These are phyloP conservation scores for Ectropis crepuscularia DNA, from an alignment of 2,888 invertebrate species.

Conservation along the genomic window DNA sequence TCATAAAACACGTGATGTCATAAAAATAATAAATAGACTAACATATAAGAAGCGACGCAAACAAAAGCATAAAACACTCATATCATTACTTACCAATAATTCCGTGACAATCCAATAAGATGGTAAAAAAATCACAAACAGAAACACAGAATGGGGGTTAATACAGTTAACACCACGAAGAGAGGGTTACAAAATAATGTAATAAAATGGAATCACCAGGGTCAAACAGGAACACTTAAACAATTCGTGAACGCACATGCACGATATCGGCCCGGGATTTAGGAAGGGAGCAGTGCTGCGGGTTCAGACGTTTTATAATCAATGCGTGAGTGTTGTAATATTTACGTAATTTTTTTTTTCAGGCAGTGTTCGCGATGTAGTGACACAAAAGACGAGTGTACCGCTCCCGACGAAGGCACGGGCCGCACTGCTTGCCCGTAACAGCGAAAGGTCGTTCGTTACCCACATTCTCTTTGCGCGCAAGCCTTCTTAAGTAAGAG, in stretches of 20 bases:
- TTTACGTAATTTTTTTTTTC: constrained; percentile 83
- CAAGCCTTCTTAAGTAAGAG: constrained; percentile 81
- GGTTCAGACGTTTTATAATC: constrained; percentile 74
- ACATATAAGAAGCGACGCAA: constrained; percentile 1
- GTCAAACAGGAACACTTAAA: constrained; percentile 75
- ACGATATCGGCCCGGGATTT: constrained; percentile 52
- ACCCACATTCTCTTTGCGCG: constrained; percentile 85
- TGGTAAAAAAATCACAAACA: constrained; percentile 70
- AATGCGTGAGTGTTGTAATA: constrained; percentile 80
- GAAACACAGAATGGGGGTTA: constrained; percentile 68
- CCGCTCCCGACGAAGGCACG: constrained; percentile 77
- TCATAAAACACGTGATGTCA: no score
- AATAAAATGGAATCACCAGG: constrained; percentile 77
- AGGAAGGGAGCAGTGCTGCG: constrained; percentile 48
- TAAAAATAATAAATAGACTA: no score
- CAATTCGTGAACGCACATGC: constrained; percentile 58
- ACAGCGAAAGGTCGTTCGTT: constrained; percentile 84
- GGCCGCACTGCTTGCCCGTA: constrained; percentile 83
- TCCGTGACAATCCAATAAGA: constrained; percentile 77
- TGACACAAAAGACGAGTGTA: constrained; percentile 53
- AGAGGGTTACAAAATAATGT: constrained; percentile 70
- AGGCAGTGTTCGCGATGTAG: constrained; percentile 69
- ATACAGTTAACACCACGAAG: constrained; percentile 66
- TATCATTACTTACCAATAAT: constrained; percentile 65
- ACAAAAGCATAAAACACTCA: constrained; percentile 13